Evolutionary conservation across 2,888 invertebrate genomes (phyloP).

Genomic region (Incurvaria masculella): DNA sequence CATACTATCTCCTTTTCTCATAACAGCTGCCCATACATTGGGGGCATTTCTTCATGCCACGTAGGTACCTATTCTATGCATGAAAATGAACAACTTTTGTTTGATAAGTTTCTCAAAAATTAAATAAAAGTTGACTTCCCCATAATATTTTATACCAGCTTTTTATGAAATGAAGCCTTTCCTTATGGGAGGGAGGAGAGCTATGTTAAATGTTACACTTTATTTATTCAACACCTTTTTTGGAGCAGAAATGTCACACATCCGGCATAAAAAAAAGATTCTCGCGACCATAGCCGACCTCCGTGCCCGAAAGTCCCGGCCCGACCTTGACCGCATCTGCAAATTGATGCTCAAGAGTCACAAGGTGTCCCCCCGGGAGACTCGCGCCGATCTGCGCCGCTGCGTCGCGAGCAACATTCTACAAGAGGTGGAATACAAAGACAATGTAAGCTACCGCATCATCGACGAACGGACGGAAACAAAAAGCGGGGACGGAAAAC

Average conservation of each 20-base stretch:
- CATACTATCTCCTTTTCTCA: no score
- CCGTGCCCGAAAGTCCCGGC: constrained; percentile 78
- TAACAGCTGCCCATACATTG: no score
- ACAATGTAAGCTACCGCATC: constrained; percentile 81
- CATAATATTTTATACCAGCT: no score
- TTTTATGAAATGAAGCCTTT: no score
- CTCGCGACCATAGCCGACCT: constrained; percentile 83
- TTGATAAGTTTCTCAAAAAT: no score
- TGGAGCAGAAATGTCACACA: constrained; percentile 58
- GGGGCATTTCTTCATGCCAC: no score
- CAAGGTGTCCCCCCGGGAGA: constrained; percentile 65
- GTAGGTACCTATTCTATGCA: no score
- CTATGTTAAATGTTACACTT: no score
- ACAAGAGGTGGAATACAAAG: constrained; percentile 82
- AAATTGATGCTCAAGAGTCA: constrained; percentile 75
- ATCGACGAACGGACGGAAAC: constrained; percentile 65
- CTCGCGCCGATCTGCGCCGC: constrained; percentile 68
- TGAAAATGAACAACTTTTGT: no score
- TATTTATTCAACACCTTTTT: no score
- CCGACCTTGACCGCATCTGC: constrained; percentile 79
- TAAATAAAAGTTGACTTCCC: no score
- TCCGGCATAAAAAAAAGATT: constrained; percentile 70
- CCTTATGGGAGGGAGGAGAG: no score
- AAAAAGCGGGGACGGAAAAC: constrained; percentile 4
- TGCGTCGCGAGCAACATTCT: constrained; percentile 73